These are phyloP conservation scores for Oophaga sylvatica DNA, from an alignment of 2,797 vertebrate species.

Conservation along the genomic window DNA sequence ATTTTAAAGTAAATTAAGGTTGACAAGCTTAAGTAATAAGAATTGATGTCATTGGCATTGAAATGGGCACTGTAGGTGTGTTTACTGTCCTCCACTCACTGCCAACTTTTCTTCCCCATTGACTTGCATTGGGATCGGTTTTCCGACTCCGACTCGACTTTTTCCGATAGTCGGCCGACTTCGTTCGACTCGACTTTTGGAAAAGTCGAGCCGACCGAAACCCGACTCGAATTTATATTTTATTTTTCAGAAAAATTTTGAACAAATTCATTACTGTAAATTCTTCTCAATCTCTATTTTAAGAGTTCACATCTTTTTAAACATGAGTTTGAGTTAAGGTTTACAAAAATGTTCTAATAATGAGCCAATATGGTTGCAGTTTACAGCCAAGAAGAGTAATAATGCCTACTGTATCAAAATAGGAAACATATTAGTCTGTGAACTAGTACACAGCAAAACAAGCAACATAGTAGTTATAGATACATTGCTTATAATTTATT, in stretches of 20 bases:
- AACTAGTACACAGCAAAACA: neutral
- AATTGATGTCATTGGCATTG: too few relatives aligned
- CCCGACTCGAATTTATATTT: neutral
- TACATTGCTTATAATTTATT: neutral
- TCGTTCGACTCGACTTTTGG: too few relatives aligned
- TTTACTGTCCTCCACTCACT: too few relatives aligned
- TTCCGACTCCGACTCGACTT: too few relatives aligned
- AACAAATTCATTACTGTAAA: neutral
- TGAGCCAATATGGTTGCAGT: conserved; percentile 6
- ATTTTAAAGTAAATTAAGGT: too few relatives aligned
- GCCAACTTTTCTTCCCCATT: too few relatives aligned
- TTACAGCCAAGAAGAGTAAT: neutral
- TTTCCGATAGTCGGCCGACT: too few relatives aligned
- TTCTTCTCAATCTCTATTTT: neutral
- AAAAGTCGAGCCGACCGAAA: too few relatives aligned
- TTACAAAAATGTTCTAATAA: neutral
- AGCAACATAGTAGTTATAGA: neutral
- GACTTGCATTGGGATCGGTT: too few relatives aligned
- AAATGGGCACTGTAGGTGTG: too few relatives aligned
- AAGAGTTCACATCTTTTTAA: neutral
- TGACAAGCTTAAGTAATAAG: too few relatives aligned
- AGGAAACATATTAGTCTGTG: neutral
- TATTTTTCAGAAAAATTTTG: neutral
- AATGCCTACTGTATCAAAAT: neutral
- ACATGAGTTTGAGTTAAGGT: neutral